Evolutionary conservation across 2,888 invertebrate genomes (phyloP).

Genomic region (Hypomecis atomaria): DNA sequence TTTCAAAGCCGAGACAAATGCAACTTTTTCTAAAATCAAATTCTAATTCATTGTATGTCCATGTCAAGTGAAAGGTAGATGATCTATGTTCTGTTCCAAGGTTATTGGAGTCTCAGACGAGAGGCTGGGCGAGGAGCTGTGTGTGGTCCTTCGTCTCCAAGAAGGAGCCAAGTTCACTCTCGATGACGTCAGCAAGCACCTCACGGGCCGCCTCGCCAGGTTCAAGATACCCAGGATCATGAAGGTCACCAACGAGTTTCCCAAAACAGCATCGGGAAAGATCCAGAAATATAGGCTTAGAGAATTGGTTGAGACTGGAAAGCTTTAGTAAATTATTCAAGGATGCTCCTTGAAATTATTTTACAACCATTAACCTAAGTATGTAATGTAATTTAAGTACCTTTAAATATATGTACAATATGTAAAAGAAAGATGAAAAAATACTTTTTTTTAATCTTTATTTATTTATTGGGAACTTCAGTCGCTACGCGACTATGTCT

Average conservation of each 20-base stretch:
- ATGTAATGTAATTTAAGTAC: no score
- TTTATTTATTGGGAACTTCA: no score
- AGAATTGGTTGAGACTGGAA: slow-evolving; percentile 75
- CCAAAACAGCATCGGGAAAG: slow-evolving; percentile 93
- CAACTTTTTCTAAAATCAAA: no score
- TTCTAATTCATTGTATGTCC: no score
- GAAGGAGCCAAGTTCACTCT: slow-evolving; percentile 79
- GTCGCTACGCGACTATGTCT: no score
- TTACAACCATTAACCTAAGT: no score
- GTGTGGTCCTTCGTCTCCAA: slow-evolving; percentile 86
- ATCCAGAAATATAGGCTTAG: slow-evolving; percentile 89
- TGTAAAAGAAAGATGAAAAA: no score
- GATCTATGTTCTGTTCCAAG: slow-evolving; percentile 58
- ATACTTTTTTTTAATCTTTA: no score
- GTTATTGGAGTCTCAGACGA: slow-evolving; percentile 90
- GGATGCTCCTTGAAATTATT: no score
- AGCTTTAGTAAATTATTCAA: slow-evolving; percentile 55
- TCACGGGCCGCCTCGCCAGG: slow-evolving; percentile 88
- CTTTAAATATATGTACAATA: no score
- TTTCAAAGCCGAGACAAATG: no score
- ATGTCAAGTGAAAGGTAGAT: not conserved
- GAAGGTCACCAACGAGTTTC: slow-evolving; percentile 88
- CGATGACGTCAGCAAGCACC: slow-evolving; percentile 85
- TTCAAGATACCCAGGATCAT: slow-evolving; percentile 93
- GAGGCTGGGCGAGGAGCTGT: slow-evolving; percentile 91